Base-by-base conservation (phyloP, 2,113 vertebrate genomes). In the Columbina picui region DNA sequence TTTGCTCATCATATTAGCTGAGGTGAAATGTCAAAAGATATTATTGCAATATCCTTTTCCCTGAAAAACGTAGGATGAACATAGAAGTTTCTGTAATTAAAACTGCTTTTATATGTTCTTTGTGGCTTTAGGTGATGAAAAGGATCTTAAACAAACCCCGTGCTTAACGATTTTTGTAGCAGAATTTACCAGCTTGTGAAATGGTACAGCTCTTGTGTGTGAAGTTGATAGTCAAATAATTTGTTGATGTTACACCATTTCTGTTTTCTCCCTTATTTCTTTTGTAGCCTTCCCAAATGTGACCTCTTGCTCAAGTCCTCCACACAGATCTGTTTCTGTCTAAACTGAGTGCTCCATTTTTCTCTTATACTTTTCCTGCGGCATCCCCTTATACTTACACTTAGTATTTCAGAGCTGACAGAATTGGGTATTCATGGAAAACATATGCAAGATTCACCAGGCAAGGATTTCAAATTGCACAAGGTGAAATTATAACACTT, bases 361-460 rank as follows among this genome's bases (percentile, higher is more conserved):
- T 52, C 19, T 73, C 30, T n/a, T 45, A 5, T 90, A 59, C 26
- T 86, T 78, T 84, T 87, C 30, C 52, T 81, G 25, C 43, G 86
- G 25, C 60, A 41, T 84, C 23, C 38, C 34, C 34, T 76, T 91
- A 15, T 59, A 79, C 43, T 76, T 91, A 14, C 52, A 79, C 43
- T 93, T 70, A 21, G 52, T 86, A 60, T 92, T 93, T 84, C 83
- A 87, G 76, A 84, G 73, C 73, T 93, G 93, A 96, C 94, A 96
- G 90, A 96, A 94, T 94, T 92, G 85, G 93, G 80, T 96, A 78
- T 84, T 96, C 90, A 74, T 64, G 18, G 93, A 91, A 94, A 95
- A 94, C n/a, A 63, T 74, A 82, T 25, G 60, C 68, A 71, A 45
- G 52, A 88, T 80, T 86, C 49, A 52, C 83, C 41, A 87, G 76